phyloP scores from a whole-genome alignment of 2,888 invertebrate species.

The Rhyacophila evoluta region DNA sequence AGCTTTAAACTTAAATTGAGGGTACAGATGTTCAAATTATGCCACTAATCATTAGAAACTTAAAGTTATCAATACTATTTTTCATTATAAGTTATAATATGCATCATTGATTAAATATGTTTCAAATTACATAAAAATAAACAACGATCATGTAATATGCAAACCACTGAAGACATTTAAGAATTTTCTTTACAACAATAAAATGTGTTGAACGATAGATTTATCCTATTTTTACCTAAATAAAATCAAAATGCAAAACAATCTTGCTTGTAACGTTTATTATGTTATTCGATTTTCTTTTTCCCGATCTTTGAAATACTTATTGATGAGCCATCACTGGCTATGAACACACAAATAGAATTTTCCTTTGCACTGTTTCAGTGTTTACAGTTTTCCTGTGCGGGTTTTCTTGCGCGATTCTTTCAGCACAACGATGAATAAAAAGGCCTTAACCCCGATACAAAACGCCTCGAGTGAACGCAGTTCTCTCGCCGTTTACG shows the following conservation, averaged over 20 bases:
- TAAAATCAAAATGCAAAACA: conserved; percentile 37
- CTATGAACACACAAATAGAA: conserved; percentile 27
- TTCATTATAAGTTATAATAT: too few species aligned
- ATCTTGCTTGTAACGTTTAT: conserved; percentile 36
- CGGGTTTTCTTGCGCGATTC: conserved; percentile 25
- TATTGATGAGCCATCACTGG: conserved; percentile 44
- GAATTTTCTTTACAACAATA: neutral
- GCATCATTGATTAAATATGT: too few species aligned
- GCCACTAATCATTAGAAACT: too few species aligned
- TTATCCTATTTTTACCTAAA: neutral
- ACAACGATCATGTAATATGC: too few species aligned
- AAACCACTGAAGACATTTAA: too few species aligned
- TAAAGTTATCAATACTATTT: too few species aligned
- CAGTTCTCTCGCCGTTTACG: neutral
- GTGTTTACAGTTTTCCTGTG: conserved; percentile 2
- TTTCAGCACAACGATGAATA: conserved; percentile 27
- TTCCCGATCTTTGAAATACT: conserved; percentile 37
- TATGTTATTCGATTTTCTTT: conserved; percentile 36
- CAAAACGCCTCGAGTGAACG: neutral
- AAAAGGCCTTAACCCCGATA: conserved; percentile 22
- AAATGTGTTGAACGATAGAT: neutral
- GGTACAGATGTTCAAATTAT: too few species aligned
- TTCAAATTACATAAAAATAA: too few species aligned
- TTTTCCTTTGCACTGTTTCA: conserved; percentile 22
- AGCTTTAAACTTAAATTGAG: too few species aligned